Conservation (phyloP, 2,113 vertebrate genomes). For the Vulpes vulpes region DNA sequence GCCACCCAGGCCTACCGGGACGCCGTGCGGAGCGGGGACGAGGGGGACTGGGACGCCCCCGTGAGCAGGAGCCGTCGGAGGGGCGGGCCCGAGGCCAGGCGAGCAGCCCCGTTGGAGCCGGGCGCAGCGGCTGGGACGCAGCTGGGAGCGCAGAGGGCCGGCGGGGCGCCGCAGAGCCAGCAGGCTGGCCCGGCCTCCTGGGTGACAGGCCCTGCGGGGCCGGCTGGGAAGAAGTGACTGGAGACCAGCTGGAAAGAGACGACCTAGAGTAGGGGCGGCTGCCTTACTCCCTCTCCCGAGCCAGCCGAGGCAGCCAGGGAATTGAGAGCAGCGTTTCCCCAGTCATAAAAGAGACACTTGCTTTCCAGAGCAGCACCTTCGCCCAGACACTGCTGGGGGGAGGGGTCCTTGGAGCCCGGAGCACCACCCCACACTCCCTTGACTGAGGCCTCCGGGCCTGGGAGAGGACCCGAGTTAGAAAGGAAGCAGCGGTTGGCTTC, state of each 20-base stretch:
- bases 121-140: slow-evolving; percentile 49
- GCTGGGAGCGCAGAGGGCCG: not conserved
- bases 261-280: not conserved
- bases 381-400: not conserved
- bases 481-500: not conserved
- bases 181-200: not conserved
- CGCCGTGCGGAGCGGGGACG: not conserved
- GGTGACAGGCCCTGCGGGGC: slow-evolving; percentile 63
- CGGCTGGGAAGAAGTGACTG: not conserved
- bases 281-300: not conserved
- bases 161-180: not conserved
- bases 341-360: not conserved
- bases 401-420: slow-evolving; percentile 10
- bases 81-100: not conserved
- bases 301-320: not conserved
- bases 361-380: slow-evolving; percentile 7
- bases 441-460: slow-evolving; percentile 44
- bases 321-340: not conserved
- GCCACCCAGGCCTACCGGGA: slow-evolving; percentile 33
- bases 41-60: slow-evolving; percentile 59
- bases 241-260: not conserved
- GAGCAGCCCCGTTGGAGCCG: not conserved
- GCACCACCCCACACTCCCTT: not conserved
- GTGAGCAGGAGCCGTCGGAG: slow-evolving; percentile 65
- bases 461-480: not conserved